These are phyloP conservation scores for Eupeodes corollae DNA, from an alignment of 1,140 invertebrate genomes.

Conservation along the genomic window DNA sequence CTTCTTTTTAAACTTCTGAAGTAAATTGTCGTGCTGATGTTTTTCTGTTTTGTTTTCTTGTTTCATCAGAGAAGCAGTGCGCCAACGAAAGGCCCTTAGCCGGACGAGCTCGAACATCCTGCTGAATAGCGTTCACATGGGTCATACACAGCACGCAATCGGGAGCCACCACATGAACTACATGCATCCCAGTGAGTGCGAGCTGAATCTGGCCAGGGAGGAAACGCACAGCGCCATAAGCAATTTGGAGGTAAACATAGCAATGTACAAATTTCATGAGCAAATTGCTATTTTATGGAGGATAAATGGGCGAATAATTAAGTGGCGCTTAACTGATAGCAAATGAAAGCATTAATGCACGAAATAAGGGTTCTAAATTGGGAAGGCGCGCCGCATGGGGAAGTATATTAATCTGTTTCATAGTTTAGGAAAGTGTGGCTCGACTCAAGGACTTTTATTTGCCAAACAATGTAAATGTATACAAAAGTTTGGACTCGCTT, in stretches of 20 bases:
- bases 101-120: constrained; percentile 71
- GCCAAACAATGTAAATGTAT: no score
- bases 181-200: constrained; percentile 51
- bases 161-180: constrained; percentile 48
- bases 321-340: no score
- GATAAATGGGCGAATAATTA: no score
- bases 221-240: constrained; percentile 45
- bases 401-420: no score
- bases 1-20: neutral
- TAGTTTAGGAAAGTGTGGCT: no score
- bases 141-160: constrained; percentile 55
- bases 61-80: constrained; percentile 63
- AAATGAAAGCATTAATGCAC: no score
- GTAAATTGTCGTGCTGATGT: neutral
- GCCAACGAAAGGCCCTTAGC: constrained; percentile 74
- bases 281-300: no score
- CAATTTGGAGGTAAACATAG: constrained; percentile 32
- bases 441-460: no score
- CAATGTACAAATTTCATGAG: no score
- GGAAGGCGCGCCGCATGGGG: no score
- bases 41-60: neutral
- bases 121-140: constrained; percentile 68
- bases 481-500: no score
- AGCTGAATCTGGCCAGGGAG: constrained; percentile 37
- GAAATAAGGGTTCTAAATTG: no score